Evolutionary conservation across 1,140 invertebrate genomes (phyloP).

Genomic region (Lasioglossum albipes): DNA sequence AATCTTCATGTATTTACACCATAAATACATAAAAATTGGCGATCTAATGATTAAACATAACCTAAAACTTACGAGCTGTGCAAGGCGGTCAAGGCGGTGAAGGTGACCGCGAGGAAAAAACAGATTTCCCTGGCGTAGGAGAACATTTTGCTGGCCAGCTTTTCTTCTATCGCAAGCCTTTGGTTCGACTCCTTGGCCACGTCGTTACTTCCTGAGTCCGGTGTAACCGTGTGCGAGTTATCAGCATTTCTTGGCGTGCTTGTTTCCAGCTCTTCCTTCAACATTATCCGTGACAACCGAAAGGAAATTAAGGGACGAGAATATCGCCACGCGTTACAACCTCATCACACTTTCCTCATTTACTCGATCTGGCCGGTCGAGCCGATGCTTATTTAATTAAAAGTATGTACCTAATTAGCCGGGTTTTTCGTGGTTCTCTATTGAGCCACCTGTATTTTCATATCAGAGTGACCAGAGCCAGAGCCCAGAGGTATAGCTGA

Average conservation of each 20-base stretch:
- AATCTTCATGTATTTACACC: too few relatives aligned
- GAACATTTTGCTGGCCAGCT: constrained; percentile 75
- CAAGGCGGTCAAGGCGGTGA: constrained; percentile 78
- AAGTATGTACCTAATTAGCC: constrained; percentile 29
- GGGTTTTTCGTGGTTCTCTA: constrained; percentile 36
- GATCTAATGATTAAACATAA: constrained; percentile 23
- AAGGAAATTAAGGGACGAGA: constrained; percentile 27
- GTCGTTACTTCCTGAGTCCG: constrained; percentile 70
- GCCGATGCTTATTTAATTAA: constrained; percentile 45
- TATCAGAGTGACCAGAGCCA: too few relatives aligned
- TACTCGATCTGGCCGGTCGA: background rate
- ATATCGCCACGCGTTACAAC: constrained; percentile 6
- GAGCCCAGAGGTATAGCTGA: too few relatives aligned
- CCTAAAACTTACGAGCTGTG: constrained; percentile 78
- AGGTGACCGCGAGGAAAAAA: constrained; percentile 75
- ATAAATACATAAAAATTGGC: too few relatives aligned
- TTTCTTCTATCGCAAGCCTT: constrained; percentile 63
- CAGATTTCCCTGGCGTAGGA: constrained; percentile 75
- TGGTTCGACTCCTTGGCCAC: constrained; percentile 68
- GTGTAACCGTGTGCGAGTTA: constrained; percentile 57
- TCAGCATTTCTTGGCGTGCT: constrained; percentile 69
- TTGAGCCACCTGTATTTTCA: constrained; percentile 39
- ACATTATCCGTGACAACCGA: constrained; percentile 67
- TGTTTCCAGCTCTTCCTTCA: constrained; percentile 59
- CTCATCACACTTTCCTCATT: constrained; percentile 22